A percentile compares a stretch with the other conserved stretches of the same genome.
Conservation (phyloP, 2,113 vertebrate genomes). For the Fulmarus glacialis region DNA sequence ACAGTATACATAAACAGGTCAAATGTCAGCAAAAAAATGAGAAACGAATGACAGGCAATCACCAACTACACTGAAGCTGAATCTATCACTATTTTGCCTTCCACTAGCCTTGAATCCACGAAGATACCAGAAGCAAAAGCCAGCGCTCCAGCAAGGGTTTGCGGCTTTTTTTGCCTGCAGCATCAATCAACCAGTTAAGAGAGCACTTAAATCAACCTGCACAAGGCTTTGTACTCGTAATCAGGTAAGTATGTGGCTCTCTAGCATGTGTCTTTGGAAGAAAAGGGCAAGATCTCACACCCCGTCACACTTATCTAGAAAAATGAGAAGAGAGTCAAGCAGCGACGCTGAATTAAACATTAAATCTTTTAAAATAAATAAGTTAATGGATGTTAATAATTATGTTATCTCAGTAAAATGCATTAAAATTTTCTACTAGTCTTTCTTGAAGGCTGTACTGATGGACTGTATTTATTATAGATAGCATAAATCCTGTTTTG, state of each 20-base stretch:
- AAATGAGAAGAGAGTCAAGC: slow-evolving; percentile 4
- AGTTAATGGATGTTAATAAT: slow-evolving; percentile 47
- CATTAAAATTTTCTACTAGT: slow-evolving; percentile 24
- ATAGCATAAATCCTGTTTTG: slow-evolving; percentile 34
- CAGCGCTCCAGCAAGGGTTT: background rate
- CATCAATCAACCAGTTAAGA: slow-evolving; percentile 51
- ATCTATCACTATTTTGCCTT: slow-evolving; percentile 17
- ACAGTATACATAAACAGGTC: slow-evolving; percentile 5
- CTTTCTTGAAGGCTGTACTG: slow-evolving; percentile 7
- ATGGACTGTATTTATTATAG: slow-evolving; percentile 30
- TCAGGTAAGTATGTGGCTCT: slow-evolving; percentile 8
- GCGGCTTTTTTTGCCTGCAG: background rate
- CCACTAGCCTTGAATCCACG: slow-evolving; percentile 32
- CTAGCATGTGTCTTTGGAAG: slow-evolving; percentile 7
- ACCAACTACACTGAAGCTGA: background rate
- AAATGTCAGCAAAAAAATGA: slow-evolving; percentile 5
- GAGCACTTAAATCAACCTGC: slow-evolving; percentile 15
- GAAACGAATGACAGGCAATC: slow-evolving; percentile 33
- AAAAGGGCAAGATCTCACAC: slow-evolving; percentile 36
- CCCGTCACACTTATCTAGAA: slow-evolving; percentile 31
- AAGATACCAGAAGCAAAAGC: slow-evolving; percentile 37
- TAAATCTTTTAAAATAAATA: slow-evolving; percentile 48
- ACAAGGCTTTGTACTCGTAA: slow-evolving; percentile 45
- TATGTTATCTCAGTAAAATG: slow-evolving; percentile 39
- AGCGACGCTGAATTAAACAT: background rate